Conservation (phyloP, 2,888 invertebrate genomes). For the Melangyna quadrimaculata region DNA sequence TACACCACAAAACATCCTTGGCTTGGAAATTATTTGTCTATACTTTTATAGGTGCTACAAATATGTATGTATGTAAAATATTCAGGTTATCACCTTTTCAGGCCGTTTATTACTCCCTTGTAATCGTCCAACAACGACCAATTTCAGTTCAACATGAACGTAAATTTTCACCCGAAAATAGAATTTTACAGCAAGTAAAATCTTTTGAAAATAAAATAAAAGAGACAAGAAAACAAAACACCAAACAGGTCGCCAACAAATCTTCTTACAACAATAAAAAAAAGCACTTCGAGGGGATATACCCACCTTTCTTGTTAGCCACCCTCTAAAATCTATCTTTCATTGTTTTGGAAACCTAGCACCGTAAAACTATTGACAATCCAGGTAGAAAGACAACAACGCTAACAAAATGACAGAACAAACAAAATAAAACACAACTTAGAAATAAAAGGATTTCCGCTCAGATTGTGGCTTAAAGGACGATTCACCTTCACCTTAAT, state of each 20-base stretch:
- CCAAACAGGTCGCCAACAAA: slow-evolving; percentile 64
- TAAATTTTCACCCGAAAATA: slow-evolving; percentile 33
- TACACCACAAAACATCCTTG: slow-evolving; percentile 29
- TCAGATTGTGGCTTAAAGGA: slow-evolving; percentile 66
- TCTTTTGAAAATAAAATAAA: background rate
- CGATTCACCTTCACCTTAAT: slow-evolving; percentile 71
- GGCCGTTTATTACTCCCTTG: slow-evolving; percentile 51
- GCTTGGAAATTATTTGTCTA: slow-evolving; percentile 27
- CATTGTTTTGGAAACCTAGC: slow-evolving; percentile 41
- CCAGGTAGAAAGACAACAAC: slow-evolving; percentile 21
- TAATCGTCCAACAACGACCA: slow-evolving; percentile 55
- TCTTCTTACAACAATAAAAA: slow-evolving; percentile 14
- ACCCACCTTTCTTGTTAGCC: slow-evolving; percentile 1
- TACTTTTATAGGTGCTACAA: background rate
- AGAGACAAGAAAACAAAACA: slow-evolving; percentile 10
- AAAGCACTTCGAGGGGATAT: slow-evolving; percentile 7
- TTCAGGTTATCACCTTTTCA: slow-evolving; percentile 46
- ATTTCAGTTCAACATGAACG: slow-evolving; percentile 50
- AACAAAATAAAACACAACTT: background rate
- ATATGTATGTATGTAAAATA: slow-evolving; percentile 15
- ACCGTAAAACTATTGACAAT: slow-evolving; percentile 61
- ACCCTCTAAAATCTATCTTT: slow-evolving; percentile 7
- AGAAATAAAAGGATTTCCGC: slow-evolving; percentile 30
- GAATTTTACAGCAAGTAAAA: slow-evolving; percentile 7
- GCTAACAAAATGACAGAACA: background rate